Evolutionary conservation across 2,888 invertebrate genomes (phyloP), one percentile per base, ranked within the genome.

Genomic region (Tricholauxania praeusta): DNA sequence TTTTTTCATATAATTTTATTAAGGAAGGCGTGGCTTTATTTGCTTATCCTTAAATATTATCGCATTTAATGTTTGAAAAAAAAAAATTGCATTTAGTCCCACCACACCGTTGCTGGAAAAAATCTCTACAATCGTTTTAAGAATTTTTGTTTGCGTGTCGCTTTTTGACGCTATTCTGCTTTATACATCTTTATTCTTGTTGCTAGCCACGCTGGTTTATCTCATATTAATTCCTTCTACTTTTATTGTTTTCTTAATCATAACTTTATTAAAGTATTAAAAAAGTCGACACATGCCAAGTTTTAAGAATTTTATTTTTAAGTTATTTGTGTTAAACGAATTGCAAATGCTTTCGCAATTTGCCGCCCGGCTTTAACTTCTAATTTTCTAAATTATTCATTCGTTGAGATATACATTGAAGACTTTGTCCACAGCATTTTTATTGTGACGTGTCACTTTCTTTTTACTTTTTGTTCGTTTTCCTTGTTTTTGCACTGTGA

Each of bases 391-490:
- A 19, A 57, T 0, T 5, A 53, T n/a, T 63, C 64, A 71, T 60
- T 75, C 71, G 51, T 63, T 57, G 48, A 32, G 32, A 51, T 57
- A n/a, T 28, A 14, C 19, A 2, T 8, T 69, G 62, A 8, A 28
- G 47, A 60, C 51, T 48, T 19, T 48, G 32, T 28, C 28, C 28
- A 28, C 28, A 28, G 28, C 12, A 59, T 39, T 62, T 39, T 72
- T 68, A 67, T 76, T 81, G 82, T 84, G 83, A 85, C 80, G 77
- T 78, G 73, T 76, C 66, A 74, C 39, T 74, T 75, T 75, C 47
- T 63, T 49, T n/a, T 57, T 69, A 62, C 53, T 14, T 67, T 57
- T 53, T 28, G 32, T n/a, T 65, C 71, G 19, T 51, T 51, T 69
- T 28, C 12, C 12, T 28, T 59, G 15, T 12, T 64, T 71, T 47